Base-by-base conservation (phyloP, 2,888 invertebrate species). In the Dioctria linearis region DNA sequence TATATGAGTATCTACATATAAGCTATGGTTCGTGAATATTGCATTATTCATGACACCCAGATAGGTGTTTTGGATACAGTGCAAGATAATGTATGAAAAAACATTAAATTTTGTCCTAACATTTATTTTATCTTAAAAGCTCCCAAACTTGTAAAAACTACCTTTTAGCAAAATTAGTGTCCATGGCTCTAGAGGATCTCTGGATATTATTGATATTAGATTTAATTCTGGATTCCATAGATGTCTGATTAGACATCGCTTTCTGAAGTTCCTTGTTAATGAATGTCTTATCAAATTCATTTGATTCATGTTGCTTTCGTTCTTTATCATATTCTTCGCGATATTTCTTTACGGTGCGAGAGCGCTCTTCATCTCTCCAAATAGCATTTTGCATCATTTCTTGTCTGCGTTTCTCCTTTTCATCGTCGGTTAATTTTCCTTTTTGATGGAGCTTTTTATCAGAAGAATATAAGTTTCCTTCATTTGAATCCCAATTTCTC, bases 151-250 rank as follows among this genome's bases (percentile, higher is more conserved):
- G 2, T 43, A 37, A 6, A 43, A 3, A 73, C 84, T 84, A 94
- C 86, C 94, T 91, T 82, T 91, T 91, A 0, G 95, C 95, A 90
- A 98, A 98, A 89, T 96, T 94, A 82, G 92, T 91, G 85, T 96
- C 93, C 95, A 98, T 96, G 73, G 95, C 93, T 40, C 91, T 90
- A 37, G 91, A 91, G 3, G 94, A 94, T 80, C 97, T 91, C 87
- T 98, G 98, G 83, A 98, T 95, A 85, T 96, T 95, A 88, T 97
- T 95, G 63, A 95, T 92, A 87, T 97, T 98, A 11, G 97, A 92
- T 86, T 94, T 95, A 73, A 98, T 94, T 84, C 98, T 91, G 82
- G 93, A 93, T 86, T 96, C 96, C 0, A 98, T 93, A 0, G 93
- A 90, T 83, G 94, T 90, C 87, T 95, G 92, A 84, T 93, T 93